phyloP scores from a whole-genome alignment of 2,797 vertebrate species.

The Silurus aristotelis region DNA sequence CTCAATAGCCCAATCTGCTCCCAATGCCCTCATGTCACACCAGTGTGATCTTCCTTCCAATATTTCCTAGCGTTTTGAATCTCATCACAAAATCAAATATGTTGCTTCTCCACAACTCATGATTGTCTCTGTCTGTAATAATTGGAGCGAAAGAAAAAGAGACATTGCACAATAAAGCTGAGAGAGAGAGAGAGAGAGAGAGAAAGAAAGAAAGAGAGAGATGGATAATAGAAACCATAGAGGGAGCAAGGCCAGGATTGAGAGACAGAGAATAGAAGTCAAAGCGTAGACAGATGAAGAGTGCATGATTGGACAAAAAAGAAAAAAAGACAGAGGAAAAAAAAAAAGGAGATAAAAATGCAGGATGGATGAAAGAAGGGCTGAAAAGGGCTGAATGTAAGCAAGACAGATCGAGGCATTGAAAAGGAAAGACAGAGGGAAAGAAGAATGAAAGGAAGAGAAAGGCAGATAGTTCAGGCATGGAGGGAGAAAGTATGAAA shows the following conservation, averaged over 20 bases:
- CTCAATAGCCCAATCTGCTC: conserved; percentile 34
- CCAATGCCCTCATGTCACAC: conserved; percentile 58
- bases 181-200: neutral
- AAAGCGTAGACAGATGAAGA: too few relatives aligned
- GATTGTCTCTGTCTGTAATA: conserved; percentile 19
- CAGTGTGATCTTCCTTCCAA: conserved; percentile 50
- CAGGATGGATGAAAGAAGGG: neutral
- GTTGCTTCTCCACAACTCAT: neutral
- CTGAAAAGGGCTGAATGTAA: neutral
- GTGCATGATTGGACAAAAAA: neutral
- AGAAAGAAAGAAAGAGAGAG: neutral
- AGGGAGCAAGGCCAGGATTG: neutral
- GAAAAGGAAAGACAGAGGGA: neutral
- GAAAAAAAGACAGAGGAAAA: neutral
- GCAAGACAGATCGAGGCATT: neutral
- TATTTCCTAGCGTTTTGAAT: conserved; percentile 16
- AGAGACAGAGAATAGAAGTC: neutral
- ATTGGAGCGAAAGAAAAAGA: neutral
- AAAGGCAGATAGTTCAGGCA: neutral
- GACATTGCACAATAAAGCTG: neutral
- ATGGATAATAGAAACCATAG: neutral
- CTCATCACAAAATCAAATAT: conserved; percentile 27
- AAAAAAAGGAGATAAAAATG: neutral
- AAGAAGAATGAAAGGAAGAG: neutral
- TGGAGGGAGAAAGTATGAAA: neutral